phyloP scores from a whole-genome alignment of 1,140 invertebrate species.

The Drosophila athabasca region DNA sequence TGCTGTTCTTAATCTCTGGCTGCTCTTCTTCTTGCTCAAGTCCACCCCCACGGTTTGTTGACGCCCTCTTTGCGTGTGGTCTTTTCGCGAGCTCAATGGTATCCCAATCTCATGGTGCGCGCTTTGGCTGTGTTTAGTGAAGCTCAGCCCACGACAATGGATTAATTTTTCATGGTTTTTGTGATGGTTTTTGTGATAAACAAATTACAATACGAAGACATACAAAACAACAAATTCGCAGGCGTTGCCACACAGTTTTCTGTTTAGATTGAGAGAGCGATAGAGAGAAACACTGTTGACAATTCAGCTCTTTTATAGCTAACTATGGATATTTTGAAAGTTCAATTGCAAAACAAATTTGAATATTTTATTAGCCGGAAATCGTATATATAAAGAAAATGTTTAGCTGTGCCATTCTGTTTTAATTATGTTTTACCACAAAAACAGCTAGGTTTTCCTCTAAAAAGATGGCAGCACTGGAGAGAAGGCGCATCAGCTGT shows the following conservation, averaged over 20 bases:
- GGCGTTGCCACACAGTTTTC: slow-evolving; percentile 41
- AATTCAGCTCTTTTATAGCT: no score
- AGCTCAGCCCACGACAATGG: no score
- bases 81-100: background rate
- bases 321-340: no score
- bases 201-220: slow-evolving; percentile 18
- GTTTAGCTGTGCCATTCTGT: no score
- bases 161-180: background rate
- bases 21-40: slow-evolving; percentile 5
- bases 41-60: slow-evolving; percentile 39
- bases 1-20: slow-evolving; percentile 2
- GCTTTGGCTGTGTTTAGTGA: background rate
- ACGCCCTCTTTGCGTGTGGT: slow-evolving; percentile 49
- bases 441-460: no score
- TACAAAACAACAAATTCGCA: slow-evolving; percentile 56
- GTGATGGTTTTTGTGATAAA: slow-evolving; percentile 22
- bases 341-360: no score
- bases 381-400: no score
- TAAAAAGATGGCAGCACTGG: no score
- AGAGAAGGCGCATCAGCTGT: no score
- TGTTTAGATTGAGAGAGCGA: slow-evolving; percentile 26
- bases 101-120: background rate
- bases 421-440: no score
- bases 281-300: no score
- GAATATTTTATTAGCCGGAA: no score